phyloP scores from a whole-genome alignment of 2,888 invertebrate genomes.

The Machimus atricapillus region DNA sequence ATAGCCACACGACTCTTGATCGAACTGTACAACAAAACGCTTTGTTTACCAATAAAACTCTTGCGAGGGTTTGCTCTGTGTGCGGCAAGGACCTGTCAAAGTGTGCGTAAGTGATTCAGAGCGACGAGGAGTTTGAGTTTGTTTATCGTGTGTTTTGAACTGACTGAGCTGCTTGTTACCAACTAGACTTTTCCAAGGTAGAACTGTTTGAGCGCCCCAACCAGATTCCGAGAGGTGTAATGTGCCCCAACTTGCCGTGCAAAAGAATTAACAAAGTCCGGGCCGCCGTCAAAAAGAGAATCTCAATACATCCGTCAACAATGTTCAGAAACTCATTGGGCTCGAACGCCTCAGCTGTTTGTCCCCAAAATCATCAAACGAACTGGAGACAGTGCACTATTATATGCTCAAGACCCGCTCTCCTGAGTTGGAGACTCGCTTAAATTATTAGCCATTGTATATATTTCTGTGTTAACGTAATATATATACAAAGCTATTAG shows the following conservation, averaged over 20 bases:
- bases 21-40: conserved; percentile 10
- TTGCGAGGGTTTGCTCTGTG: not conserved
- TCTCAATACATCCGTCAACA: conserved; percentile 85
- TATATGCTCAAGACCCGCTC: not conserved
- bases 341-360: not conserved
- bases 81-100: not conserved
- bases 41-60: conserved; percentile 32
- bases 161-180: not conserved
- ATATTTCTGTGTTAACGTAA: conserved; percentile 16
- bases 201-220: conserved; percentile 4
- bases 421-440: conserved; percentile 7
- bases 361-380: not conserved
- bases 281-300: conserved; percentile 81
- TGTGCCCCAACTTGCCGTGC: conserved; percentile 45
- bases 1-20: not conserved
- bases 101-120: not conserved
- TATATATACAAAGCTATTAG: conserved; percentile 25
- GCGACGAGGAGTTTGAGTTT: not conserved
- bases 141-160: not conserved
- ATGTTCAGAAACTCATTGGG: conserved; percentile 81
- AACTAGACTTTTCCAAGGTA: not conserved
- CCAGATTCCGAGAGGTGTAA: conserved; percentile 43
- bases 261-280: conserved; percentile 52
- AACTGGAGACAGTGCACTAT: not conserved
- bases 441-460: conserved; percentile 15